Evolutionary conservation across 2,797 vertebrate species (phyloP).

Genomic region (Apogon talboti): DNA sequence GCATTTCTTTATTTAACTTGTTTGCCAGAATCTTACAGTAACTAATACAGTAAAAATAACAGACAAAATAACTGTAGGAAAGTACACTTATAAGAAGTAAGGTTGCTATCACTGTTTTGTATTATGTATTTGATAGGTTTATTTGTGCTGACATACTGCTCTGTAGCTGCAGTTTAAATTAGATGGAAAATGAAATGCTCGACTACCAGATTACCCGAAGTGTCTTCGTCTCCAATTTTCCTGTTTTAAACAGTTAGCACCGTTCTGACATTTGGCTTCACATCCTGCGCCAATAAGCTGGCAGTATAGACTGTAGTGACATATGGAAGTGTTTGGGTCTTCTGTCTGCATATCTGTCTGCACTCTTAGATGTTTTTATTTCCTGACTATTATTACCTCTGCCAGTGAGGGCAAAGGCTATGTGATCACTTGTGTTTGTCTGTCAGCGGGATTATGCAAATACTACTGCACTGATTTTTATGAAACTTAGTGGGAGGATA

Average conservation of each 20-base stretch:
- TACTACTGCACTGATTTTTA: too few relatives aligned
- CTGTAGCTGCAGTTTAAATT: background rate
- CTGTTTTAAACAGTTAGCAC: background rate
- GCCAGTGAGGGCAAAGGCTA: too few relatives aligned
- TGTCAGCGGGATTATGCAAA: too few relatives aligned
- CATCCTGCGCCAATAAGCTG: background rate
- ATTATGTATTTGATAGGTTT: background rate
- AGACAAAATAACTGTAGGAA: too few relatives aligned
- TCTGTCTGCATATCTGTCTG: background rate
- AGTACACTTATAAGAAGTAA: too few relatives aligned
- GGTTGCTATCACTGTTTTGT: too few relatives aligned
- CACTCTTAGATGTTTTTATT: background rate
- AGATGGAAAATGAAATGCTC: slow-evolving; percentile 2
- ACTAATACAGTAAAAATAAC: too few relatives aligned
- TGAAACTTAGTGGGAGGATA: too few relatives aligned
- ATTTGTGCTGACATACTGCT: background rate
- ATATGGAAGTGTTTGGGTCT: background rate
- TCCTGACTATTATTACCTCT: too few relatives aligned
- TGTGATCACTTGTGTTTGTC: too few relatives aligned
- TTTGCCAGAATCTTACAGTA: too few relatives aligned
- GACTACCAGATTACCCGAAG: background rate
- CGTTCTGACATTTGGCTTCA: background rate
- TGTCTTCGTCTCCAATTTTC: slow-evolving; percentile 1
- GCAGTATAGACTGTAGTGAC: background rate
- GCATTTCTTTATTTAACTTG: too few relatives aligned